These are phyloP conservation scores for Andrena minutula DNA, from an alignment of 2,888 invertebrate species.

Conservation along the genomic window DNA sequence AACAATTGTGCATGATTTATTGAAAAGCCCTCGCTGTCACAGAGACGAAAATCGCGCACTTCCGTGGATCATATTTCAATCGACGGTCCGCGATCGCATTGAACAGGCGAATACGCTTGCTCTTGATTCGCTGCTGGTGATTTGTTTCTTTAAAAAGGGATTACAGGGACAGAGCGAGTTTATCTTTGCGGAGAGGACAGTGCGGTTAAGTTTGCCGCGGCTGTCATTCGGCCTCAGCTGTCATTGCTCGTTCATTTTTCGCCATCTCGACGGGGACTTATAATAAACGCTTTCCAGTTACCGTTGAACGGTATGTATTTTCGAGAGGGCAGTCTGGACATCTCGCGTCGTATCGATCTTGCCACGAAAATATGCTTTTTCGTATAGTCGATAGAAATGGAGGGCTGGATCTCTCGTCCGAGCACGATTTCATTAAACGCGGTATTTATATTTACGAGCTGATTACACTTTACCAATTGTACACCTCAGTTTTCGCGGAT, in stretches of 20 bases:
- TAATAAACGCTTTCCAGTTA: not conserved
- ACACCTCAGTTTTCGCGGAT: not conserved
- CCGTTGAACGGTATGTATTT: not conserved
- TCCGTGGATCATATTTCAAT: constrained; percentile 21
- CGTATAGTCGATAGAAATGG: not conserved
- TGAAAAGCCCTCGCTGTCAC: constrained; percentile 11
- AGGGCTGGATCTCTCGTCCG: not conserved
- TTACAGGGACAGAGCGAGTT: not conserved
- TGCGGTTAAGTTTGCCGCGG: constrained; percentile 18
- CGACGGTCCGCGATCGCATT: too few relatives aligned
- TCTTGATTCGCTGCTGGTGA: not conserved
- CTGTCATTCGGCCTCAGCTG: constrained; percentile 5
- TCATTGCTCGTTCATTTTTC: constrained; percentile 9
- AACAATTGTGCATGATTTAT: constrained; percentile 10
- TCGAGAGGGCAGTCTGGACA: too few relatives aligned
- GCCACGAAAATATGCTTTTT: not conserved
- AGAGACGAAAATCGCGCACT: constrained; percentile 4
- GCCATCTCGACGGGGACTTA: not conserved
- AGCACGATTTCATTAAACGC: not conserved
- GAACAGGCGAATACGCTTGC: too few relatives aligned
- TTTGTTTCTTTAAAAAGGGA: not conserved
- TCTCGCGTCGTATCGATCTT: not conserved
- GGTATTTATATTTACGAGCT: not conserved
- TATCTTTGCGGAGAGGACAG: not conserved
- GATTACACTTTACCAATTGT: constrained; percentile 10